A percentile compares a stretch with the other conserved stretches of the same genome.
Conservation (phyloP, 2,888 invertebrate species). For the Diogma glabrata region DNA sequence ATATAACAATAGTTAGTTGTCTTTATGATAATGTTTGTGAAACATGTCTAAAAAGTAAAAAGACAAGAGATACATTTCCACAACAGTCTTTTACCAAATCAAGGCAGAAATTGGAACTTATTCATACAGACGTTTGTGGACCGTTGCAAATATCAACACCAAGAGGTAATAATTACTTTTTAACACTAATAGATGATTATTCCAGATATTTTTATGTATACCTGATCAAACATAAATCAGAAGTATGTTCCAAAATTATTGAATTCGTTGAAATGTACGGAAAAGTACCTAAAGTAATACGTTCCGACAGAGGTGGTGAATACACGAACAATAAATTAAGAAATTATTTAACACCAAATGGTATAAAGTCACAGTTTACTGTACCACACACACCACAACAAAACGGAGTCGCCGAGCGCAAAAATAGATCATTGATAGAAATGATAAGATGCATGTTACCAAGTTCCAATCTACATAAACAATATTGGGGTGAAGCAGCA, state of each 20-base stretch:
- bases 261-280: too few relatives aligned
- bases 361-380: not conserved
- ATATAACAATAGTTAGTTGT: not conserved
- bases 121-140: slow-evolving; percentile 7
- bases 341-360: not conserved
- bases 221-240: not conserved
- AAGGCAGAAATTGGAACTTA: not conserved
- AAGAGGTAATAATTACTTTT: slow-evolving; percentile 4
- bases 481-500: not conserved
- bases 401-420: not conserved
- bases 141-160: not conserved
- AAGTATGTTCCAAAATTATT: not conserved
- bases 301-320: too few relatives aligned
- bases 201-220: not conserved
- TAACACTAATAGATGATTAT: slow-evolving; percentile 1
- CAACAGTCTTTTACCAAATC: not conserved
- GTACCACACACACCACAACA: not conserved
- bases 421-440: too few relatives aligned
- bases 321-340: not conserved
- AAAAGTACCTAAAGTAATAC: too few relatives aligned
- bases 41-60: too few relatives aligned
- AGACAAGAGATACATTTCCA: slow-evolving; percentile 5
- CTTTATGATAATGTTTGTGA: too few relatives aligned
- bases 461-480: not conserved
- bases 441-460: too few relatives aligned